These are phyloP conservation scores for Porites cylindrica DNA, from an alignment of 92 coral and sea anemone genomes.

Conservation along the genomic window DNA sequence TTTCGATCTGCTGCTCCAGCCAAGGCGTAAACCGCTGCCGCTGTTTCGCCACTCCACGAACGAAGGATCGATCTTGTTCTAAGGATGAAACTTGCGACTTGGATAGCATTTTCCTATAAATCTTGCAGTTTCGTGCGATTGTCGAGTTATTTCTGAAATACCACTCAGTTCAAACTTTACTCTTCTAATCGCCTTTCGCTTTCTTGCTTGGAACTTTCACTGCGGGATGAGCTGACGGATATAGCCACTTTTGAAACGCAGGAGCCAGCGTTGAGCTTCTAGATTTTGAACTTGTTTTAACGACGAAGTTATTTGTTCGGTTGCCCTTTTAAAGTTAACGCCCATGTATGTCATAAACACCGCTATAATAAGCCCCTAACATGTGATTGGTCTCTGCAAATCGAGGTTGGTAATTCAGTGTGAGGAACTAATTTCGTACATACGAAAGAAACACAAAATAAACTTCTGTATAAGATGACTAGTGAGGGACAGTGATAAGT, in stretches of 20 bases:
- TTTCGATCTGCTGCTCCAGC: conserved; percentile 26
- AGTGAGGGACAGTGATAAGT: no score
- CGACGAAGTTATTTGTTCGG: conserved; percentile 1
- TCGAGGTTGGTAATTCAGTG: conserved; percentile 14
- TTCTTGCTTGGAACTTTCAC: conserved; percentile 19
- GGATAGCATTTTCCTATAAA: conserved; percentile 33
- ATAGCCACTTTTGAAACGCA: neutral
- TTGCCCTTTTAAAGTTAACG: conserved; percentile 31
- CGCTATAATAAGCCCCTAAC: neutral
- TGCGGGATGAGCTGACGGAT: neutral
- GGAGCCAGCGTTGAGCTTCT: neutral
- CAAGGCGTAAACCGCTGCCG: conserved; percentile 33
- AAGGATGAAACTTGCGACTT: conserved; percentile 27
- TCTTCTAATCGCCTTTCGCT: conserved; percentile 19
- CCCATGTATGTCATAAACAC: conserved; percentile 1
- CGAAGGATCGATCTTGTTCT: conserved; percentile 36
- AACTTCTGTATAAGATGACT: conserved; percentile 38
- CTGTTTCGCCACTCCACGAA: neutral
- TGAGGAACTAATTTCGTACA: neutral
- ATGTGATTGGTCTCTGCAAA: conserved; percentile 28
- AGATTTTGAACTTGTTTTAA: neutral
- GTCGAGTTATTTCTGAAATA: conserved; percentile 31
- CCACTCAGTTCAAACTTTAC: conserved; percentile 20
- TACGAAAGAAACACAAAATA: neutral
- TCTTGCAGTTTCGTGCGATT: conserved; percentile 56